phyloP scores from a whole-genome alignment of 2,797 vertebrate genomes.

The Nyctibius grandis region DNA sequence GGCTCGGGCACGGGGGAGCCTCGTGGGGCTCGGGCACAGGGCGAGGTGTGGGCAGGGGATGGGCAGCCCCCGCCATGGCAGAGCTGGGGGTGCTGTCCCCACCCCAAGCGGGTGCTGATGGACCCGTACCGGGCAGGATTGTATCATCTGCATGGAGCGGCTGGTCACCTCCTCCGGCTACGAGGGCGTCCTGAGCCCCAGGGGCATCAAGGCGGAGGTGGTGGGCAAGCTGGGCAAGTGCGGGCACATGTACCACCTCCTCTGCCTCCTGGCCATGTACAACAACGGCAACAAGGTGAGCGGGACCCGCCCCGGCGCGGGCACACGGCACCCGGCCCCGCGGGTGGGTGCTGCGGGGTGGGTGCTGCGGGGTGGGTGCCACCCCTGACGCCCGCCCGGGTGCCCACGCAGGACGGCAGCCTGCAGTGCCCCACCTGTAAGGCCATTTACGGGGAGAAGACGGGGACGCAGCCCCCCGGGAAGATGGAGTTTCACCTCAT shows the following conservation, averaged over 20 bases:
- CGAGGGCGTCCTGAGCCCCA: constrained; percentile 88
- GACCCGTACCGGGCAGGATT: constrained; percentile 79
- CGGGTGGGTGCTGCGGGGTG: rapidly evolving
- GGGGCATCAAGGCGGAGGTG: constrained; percentile 87
- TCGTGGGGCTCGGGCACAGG: neutral
- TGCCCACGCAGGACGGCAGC: constrained; percentile 84
- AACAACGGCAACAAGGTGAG: constrained; percentile 97
- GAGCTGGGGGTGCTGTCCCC: neutral
- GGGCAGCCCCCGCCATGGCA: neutral
- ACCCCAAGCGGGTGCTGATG: rapidly evolving
- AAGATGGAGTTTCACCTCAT: constrained; percentile 97
- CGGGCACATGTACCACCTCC: constrained; percentile 94
- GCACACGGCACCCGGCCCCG: too few relatives aligned
- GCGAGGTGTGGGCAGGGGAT: rapidly evolving
- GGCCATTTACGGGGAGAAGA: constrained; percentile 95
- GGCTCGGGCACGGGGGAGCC: rapidly evolving
- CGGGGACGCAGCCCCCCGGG: constrained; percentile 92
- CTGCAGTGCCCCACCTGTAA: constrained; percentile 96
- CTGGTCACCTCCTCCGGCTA: constrained; percentile 91
- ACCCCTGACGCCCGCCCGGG: rapidly evolving
- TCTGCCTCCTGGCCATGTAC: constrained; percentile 98
- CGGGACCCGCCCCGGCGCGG: rapidly evolving
- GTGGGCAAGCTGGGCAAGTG: constrained; percentile 96
- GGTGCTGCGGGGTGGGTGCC: neutral
- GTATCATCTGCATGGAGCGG: constrained; percentile 98